These are phyloP conservation scores for Adela reaumurella DNA, from an alignment of 2,888 invertebrate genomes.

Conservation along the genomic window DNA sequence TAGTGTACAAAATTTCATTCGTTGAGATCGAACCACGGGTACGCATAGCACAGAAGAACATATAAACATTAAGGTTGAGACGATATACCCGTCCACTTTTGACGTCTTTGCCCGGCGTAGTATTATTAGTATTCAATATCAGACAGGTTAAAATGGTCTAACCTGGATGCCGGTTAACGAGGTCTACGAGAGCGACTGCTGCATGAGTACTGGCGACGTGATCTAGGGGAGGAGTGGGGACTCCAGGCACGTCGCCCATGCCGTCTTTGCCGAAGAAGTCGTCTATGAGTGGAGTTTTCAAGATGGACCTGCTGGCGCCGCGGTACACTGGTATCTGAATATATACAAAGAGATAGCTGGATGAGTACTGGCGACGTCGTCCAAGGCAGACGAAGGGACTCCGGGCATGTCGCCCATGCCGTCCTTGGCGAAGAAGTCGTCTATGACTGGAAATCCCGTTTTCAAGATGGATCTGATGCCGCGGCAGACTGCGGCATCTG, in stretches of 20 bases:
- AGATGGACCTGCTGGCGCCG: slow-evolving; percentile 40
- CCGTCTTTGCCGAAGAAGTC: slow-evolving; percentile 56
- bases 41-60: no score
- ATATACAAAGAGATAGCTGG: slow-evolving; percentile 55
- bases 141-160: no score
- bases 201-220: slow-evolving; percentile 46
- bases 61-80: no score
- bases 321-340: slow-evolving; percentile 62
- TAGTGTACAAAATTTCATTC: no score
- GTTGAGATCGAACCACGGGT: no score
- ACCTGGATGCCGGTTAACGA: slow-evolving; percentile 39
- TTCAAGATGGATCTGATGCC: slow-evolving; percentile 29
- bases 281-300: slow-evolving; percentile 17
- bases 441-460: slow-evolving; percentile 16
- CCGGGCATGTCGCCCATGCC: slow-evolving; percentile 58
- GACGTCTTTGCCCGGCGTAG: no score
- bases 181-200: slow-evolving; percentile 43
- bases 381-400: slow-evolving; percentile 28
- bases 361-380: slow-evolving; percentile 36
- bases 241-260: slow-evolving; percentile 52
- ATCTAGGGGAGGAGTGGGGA: slow-evolving; percentile 26
- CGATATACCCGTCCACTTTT: no score
- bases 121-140: no score
- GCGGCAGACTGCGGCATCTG: no score
- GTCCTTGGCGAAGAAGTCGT: slow-evolving; percentile 49